Evolutionary conservation across 2,113 vertebrate species (phyloP).

Genomic region (Neolamprologus toae): DNA sequence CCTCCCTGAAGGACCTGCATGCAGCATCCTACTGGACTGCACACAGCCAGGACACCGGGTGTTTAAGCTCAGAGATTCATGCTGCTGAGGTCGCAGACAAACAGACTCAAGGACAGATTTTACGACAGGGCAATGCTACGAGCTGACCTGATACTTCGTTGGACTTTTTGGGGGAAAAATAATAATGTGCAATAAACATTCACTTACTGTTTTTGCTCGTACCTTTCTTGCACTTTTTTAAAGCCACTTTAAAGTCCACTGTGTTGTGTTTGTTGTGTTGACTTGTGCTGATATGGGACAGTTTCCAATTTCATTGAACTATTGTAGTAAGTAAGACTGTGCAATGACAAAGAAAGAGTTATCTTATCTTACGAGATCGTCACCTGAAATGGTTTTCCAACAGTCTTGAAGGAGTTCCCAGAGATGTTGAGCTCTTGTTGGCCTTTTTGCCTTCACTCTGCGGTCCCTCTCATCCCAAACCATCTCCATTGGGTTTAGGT

Average conservation of each 20-base stretch:
- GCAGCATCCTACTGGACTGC: too few relatives aligned
- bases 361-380: not conserved
- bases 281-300: not conserved
- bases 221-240: not conserved
- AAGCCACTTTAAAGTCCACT: not conserved
- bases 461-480: fast-evolving
- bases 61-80: too few relatives aligned
- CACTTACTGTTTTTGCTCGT: not conserved
- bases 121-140: fast-evolving
- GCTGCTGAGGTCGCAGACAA: too few relatives aligned
- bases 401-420: not conserved
- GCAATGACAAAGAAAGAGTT: not conserved
- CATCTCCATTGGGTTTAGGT: not conserved
- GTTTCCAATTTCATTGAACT: not conserved
- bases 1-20: too few relatives aligned
- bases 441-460: not conserved
- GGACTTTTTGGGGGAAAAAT: fast-evolving
- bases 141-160: not conserved
- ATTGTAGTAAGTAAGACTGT: not conserved
- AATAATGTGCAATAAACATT: not conserved
- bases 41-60: too few relatives aligned
- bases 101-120: too few relatives aligned
- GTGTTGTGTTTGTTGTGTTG: not conserved
- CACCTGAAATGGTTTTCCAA: not conserved
- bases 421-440: not conserved